Evolutionary conservation across 1,140 invertebrate species (phyloP).

Genomic region (Euura saliciscinereae): DNA sequence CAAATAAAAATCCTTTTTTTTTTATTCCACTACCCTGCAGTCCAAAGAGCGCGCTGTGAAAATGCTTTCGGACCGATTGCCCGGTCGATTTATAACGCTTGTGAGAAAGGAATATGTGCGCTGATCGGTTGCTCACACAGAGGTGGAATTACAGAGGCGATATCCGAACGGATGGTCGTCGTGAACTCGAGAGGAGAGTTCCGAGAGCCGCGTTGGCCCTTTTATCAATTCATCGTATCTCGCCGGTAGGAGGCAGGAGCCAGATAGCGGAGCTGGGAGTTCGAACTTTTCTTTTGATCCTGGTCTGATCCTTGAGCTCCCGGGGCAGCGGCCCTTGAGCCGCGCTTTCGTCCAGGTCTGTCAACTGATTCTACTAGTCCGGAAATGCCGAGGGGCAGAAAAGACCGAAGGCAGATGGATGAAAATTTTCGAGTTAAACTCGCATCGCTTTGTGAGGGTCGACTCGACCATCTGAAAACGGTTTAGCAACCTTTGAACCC

Average conservation of each 20-base stretch:
- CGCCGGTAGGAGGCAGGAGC: neutral
- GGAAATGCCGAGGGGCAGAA: neutral
- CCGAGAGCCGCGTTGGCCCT: neutral
- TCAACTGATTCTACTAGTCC: neutral
- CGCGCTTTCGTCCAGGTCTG: neutral
- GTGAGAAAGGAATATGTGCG: too few species aligned
- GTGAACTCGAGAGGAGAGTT: too few species aligned
- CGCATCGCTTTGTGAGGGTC: neutral
- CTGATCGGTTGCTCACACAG: too few species aligned
- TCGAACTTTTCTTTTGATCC: neutral
- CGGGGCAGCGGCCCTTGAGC: neutral
- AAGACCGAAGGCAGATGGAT: neutral
- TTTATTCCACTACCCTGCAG: too few species aligned
- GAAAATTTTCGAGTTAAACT: neutral
- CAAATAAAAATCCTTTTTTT: neutral
- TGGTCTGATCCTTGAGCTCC: neutral
- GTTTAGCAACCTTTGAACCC: neutral
- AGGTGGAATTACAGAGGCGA: too few species aligned
- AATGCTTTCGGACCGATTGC: too few species aligned
- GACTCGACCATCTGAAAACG: neutral
- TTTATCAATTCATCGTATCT: constrained; percentile 4
- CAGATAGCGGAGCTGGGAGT: neutral
- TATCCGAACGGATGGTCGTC: too few species aligned
- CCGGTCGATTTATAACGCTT: too few species aligned
- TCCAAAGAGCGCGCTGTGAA: too few species aligned